A percentile compares a stretch with the other conserved stretches of the same genome.
Conservation (phyloP, 2,888 invertebrate genomes). For the Bombylius discolor region DNA sequence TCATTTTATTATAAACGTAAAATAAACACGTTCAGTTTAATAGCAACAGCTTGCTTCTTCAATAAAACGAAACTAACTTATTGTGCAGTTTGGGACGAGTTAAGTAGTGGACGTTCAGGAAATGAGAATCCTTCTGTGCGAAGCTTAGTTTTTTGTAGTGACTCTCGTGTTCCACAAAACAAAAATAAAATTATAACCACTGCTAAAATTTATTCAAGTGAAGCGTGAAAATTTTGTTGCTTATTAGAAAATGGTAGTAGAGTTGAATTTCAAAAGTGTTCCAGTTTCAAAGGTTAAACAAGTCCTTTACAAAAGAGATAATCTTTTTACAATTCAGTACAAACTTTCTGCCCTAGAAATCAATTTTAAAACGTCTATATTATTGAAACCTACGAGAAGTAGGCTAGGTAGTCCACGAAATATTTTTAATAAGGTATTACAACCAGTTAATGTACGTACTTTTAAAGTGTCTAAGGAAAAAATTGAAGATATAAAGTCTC, state of each 20-base stretch:
- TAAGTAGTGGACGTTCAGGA: background rate
- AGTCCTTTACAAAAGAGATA: background rate
- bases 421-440: background rate
- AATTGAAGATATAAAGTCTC: background rate
- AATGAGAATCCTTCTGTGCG: background rate
- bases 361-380: background rate
- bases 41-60: background rate
- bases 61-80: background rate
- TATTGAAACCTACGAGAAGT: background rate
- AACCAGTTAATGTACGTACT: background rate
- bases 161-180: background rate
- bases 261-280: background rate
- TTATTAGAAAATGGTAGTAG: background rate
- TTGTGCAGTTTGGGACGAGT: background rate
- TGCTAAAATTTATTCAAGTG: background rate
- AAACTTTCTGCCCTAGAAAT: background rate
- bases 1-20: background rate
- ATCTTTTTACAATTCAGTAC: background rate
- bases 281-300: background rate
- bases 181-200: background rate
- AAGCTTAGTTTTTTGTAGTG: background rate
- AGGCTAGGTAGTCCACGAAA: background rate
- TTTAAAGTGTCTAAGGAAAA: background rate
- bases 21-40: background rate
- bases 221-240: background rate